Base-by-base conservation (phyloP, 2,888 invertebrate species). In the Conistra vaccinii region DNA sequence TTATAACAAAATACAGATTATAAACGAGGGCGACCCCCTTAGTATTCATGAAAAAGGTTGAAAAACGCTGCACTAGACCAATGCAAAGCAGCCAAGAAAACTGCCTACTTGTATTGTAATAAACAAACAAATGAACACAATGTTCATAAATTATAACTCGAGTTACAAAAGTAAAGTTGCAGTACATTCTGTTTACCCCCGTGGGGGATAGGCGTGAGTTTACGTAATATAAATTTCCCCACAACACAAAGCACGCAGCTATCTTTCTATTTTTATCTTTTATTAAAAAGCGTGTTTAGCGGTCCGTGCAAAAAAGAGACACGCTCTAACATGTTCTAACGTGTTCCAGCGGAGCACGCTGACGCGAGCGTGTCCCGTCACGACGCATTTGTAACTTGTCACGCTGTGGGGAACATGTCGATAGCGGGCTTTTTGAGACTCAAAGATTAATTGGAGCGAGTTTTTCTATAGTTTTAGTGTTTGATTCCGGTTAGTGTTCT, bases 381-480 rank as follows among this genome's bases (percentile, higher is more conserved):
- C 69, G 67, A 67, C 80, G 62, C 62, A 77, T 80, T 85, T 81
- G 86, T 80, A 51, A 75, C 86, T 71, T 77, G 85, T 84, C 84
- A 78, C 81, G 78, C 65, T 65, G 70, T 17, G 61, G 78, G 65
- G 65, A 81, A 80, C 79, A 81, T 58, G 78, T 82, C 86, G 75
- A 84, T 85, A 70, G 51, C 26, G 65, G 39, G 42, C 67, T 86
- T 75, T 85, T 73, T 55, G 58, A 68, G 32, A 73, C 48, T 65
- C 57, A 39, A 55, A 55, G 62, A 77, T 74, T 69, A 68, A 81
- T 78, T 83, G 71, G 32, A 45, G 51, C 23, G 35, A 20, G 20
- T 63, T 51, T 68, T 53, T 77, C n/a, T 55, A 23, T 9, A 17
- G 9, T 48, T 29, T 39, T n/a, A n/a, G 39, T 23, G 23, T 42